A percentile compares a stretch with the other conserved stretches of the same genome.
Evolutionary conservation across 2,888 invertebrate species (phyloP).

Genomic region (Dryomyza anilis): DNA sequence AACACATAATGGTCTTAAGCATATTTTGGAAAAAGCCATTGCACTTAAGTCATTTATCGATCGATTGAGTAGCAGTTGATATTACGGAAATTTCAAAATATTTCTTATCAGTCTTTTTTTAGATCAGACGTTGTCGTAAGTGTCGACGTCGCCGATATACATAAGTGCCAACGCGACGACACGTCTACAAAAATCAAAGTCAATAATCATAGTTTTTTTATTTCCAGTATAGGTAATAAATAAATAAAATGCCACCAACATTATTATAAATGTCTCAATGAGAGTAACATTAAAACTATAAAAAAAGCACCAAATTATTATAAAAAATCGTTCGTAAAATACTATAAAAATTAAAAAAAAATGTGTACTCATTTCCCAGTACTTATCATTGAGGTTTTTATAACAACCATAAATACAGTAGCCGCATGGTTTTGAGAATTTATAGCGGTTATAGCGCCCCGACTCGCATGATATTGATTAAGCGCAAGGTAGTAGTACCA

Average conservation of each 20-base stretch:
- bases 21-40: too few species aligned
- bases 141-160: neutral
- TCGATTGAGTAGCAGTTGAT: too few species aligned
- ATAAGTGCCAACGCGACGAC: slow-evolving; percentile 40
- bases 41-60: too few species aligned
- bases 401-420: neutral
- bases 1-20: too few species aligned
- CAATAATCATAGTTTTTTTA: slow-evolving; percentile 38
- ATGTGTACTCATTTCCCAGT: neutral
- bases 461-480: neutral
- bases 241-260: neutral
- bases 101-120: too few species aligned
- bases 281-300: neutral
- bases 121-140: too few species aligned
- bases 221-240: neutral
- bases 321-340: neutral
- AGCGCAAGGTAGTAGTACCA: neutral
- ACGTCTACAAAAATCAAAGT: slow-evolving; percentile 53
- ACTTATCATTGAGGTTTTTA: neutral
- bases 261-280: too few species aligned
- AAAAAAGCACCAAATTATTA: neutral
- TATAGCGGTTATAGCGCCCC: too few species aligned
- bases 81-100: too few species aligned
- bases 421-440: neutral
- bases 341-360: neutral